These are phyloP conservation scores for Doryteuthis pealeii DNA, from an alignment of 1,140 invertebrate genomes.

Conservation along the genomic window DNA sequence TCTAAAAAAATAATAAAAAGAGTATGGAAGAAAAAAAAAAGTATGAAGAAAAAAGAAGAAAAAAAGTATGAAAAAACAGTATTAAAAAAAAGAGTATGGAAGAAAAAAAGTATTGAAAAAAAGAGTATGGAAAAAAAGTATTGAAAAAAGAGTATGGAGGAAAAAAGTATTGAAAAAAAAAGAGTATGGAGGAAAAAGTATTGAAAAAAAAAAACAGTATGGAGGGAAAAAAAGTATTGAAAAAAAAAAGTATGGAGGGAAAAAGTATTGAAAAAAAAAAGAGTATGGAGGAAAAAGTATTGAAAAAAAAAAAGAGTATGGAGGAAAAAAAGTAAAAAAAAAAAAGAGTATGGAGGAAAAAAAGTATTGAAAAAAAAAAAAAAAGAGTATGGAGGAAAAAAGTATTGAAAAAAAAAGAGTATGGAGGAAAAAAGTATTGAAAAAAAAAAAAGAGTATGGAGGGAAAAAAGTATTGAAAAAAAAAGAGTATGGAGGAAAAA, in stretches of 20 bases:
- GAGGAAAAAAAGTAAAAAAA: constrained; percentile 12
- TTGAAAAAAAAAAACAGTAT: not conserved
- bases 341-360: not conserved
- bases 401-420: too few species aligned
- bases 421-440: too few species aligned
- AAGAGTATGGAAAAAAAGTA: not conserved
- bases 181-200: not conserved
- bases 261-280: not conserved
- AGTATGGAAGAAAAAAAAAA: too few species aligned
- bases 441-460: not conserved
- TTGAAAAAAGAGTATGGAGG: not conserved
- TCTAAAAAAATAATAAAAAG: too few species aligned
- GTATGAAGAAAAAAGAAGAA: too few species aligned
- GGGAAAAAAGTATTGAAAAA: not conserved
- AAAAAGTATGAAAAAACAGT: too few species aligned
- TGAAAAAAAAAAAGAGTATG: not conserved
- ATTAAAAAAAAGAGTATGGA: not conserved
- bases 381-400: too few species aligned
- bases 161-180: not conserved
- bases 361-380: not conserved
- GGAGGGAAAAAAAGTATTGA: constrained; percentile 3
- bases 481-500: too few species aligned
- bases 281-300: constrained; percentile 1
- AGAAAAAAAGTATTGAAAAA: not conserved
- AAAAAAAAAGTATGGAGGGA: constrained; percentile 4